Conservation (phyloP, 2,113 vertebrate species). For the Protobothrops mucrosquamatus region DNA sequence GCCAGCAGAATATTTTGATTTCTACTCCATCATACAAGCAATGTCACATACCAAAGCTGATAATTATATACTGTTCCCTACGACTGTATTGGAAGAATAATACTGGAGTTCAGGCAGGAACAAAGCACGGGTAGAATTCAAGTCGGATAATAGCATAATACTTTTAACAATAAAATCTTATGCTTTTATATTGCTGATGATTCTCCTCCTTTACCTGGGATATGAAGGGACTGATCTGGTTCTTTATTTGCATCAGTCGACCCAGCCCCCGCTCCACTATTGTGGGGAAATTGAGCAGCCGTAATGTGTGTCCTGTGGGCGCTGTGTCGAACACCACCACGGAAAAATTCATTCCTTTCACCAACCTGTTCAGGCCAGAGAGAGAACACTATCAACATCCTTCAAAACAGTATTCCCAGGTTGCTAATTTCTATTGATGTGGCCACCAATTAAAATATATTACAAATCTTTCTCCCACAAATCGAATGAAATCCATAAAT, state of each 20-base stretch:
- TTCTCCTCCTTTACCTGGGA: slow-evolving; percentile 77
- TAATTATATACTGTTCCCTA: background rate
- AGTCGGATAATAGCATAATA: background rate
- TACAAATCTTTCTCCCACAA: background rate
- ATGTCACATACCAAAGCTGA: background rate
- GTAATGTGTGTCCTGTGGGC: slow-evolving; percentile 89
- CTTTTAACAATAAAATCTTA: background rate
- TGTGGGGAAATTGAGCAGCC: slow-evolving; percentile 94
- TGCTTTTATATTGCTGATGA: background rate
- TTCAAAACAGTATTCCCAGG: background rate
- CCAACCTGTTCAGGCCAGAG: slow-evolving; percentile 73
- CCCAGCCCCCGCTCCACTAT: slow-evolving; percentile 93
- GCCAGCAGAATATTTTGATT: background rate
- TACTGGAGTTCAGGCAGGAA: background rate
- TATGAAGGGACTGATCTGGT: slow-evolving; percentile 97
- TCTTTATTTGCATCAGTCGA: slow-evolving; percentile 97
- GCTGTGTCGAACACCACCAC: slow-evolving; percentile 97
- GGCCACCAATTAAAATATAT: background rate
- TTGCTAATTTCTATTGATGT: background rate
- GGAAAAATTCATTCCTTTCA: slow-evolving; percentile 97
- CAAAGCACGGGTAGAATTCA: background rate
- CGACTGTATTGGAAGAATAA: background rate
- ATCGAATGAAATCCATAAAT: background rate
- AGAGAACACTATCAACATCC: background rate
- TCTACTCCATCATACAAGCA: background rate